Base-by-base conservation (phyloP, 2,888 invertebrate species). In the Nymphalis c-album region DNA sequence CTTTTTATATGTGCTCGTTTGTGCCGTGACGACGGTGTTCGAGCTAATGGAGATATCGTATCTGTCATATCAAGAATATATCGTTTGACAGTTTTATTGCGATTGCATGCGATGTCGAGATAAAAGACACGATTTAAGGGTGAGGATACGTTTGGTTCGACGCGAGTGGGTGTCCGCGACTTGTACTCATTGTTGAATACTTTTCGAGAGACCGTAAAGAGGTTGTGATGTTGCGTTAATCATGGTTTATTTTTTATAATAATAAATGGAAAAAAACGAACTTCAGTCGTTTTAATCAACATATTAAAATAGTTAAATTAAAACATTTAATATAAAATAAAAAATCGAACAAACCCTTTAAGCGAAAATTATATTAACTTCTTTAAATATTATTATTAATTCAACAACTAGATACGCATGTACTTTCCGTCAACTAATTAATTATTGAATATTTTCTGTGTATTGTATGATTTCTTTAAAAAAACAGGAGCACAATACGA, bases 81-180 rank as follows among this genome's bases (percentile, higher is more conserved):
- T 79, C 84, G 82, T 85, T 85, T 86, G 90, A 89, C 89, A 87
- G 87, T 86, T 90, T 89, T 88, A 89, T 89, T 88, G 84, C 83
- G 83, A 85, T 86, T 81, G 80, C 78, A 80, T 80, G 80, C 73
- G 86, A 87, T 86, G 79, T 75, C 76, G 76, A 81, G 87, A 89
- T 88, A 85, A 84, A 79, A 78, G 78, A 74, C 80, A 75, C 80
- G 81, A 77, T 77, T 75, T 78, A 75, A 78, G 74, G 72, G 75
- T 77, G 74, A 77, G 73, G 78, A 78, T 76, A 70, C 68, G 62
- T 67, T 72, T 63, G 70, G 62, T 70, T 60, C 58, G 68, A 66
- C 63, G 68, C 60, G 73, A 72, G 71, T 73, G 71, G 68, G 68
- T 68, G 74, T 71, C 65, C 69, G 66, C 67, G 69, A 58, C 63